These are phyloP conservation scores for Hesperophylax magnus DNA, from an alignment of 1,140 invertebrate species.

Conservation along the genomic window DNA sequence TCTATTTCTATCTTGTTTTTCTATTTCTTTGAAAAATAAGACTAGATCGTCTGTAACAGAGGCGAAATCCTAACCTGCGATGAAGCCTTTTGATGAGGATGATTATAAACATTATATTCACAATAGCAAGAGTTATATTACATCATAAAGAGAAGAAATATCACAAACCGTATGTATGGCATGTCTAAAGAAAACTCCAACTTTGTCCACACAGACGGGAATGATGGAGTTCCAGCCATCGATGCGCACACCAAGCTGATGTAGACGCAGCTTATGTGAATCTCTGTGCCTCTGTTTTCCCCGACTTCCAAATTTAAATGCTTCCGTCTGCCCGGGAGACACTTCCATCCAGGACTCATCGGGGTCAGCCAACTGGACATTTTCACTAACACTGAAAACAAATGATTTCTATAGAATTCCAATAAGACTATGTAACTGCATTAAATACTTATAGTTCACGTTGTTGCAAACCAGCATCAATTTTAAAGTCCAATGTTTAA, in stretches of 20 bases:
- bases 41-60: no score
- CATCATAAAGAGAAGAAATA: no score
- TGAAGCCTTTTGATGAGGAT: no score
- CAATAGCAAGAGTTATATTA: no score
- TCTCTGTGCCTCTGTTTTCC: slow-evolving; percentile 83
- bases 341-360: slow-evolving; percentile 78
- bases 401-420: background rate
- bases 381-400: slow-evolving; percentile 52
- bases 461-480: no score
- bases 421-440: no score
- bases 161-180: slow-evolving; percentile 70
- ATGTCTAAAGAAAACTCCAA: slow-evolving; percentile 93
- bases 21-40: no score
- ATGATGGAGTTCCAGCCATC: slow-evolving; percentile 91
- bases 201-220: slow-evolving; percentile 95
- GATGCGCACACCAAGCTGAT: slow-evolving; percentile 90
- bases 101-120: no score
- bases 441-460: no score
- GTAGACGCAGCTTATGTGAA: slow-evolving; percentile 82
- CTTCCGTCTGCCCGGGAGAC: slow-evolving; percentile 77
- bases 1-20: no score
- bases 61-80: no score
- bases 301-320: slow-evolving; percentile 87
- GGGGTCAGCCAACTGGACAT: slow-evolving; percentile 58
- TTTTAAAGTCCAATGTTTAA: no score